Evolutionary conservation across 2,797 vertebrate species (phyloP).

Genomic region (Nasua narica): DNA sequence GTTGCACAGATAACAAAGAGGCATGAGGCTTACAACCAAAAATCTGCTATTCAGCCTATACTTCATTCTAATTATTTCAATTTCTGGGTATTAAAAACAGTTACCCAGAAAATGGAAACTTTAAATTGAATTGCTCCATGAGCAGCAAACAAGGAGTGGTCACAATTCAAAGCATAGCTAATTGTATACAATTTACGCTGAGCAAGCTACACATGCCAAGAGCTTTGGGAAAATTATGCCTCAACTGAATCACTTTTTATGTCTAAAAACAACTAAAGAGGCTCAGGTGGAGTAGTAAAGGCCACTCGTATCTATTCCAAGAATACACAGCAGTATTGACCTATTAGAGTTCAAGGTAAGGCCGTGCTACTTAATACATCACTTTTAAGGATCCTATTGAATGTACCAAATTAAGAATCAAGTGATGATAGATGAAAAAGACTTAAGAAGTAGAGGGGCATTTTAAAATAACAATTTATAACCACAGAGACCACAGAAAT

Average conservation of each 20-base stretch:
- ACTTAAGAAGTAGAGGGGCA: neutral
- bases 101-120: slow-evolving; percentile 14
- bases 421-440: neutral
- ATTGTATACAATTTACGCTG: neutral
- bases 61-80: slow-evolving; percentile 6
- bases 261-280: neutral
- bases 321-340: neutral
- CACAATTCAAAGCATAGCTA: neutral
- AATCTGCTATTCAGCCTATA: neutral
- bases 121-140: neutral
- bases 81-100: neutral
- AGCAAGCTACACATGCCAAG: neutral
- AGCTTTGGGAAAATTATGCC: neutral
- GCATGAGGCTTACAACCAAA: neutral
- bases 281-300: neutral
- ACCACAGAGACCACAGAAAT: neutral
- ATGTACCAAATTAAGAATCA: neutral
- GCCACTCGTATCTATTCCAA: neutral
- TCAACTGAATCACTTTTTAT: neutral
- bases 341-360: neutral
- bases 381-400: neutral
- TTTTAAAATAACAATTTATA: slow-evolving; percentile 19
- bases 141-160: neutral
- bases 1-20: neutral
- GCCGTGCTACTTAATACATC: neutral